Evolutionary conservation across 2,113 vertebrate species (phyloP).

Genomic region (Salvelinus alpinus): DNA sequence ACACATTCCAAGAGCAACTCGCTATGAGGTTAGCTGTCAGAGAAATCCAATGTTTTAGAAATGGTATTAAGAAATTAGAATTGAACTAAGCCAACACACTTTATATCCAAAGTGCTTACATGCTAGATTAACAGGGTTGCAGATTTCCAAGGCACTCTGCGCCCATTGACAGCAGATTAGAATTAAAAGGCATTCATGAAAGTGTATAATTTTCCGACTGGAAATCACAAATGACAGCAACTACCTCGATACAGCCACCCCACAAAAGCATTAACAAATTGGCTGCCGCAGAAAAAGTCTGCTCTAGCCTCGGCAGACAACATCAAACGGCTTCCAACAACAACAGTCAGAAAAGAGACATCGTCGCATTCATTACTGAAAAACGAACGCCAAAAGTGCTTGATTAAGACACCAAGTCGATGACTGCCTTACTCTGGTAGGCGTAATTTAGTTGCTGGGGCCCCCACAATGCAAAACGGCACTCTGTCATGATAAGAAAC

Average conservation of each 20-base stretch:
- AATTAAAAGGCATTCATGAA: too few species aligned
- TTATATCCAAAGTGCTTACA: too few species aligned
- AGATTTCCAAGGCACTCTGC: background rate
- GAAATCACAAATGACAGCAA: too few species aligned
- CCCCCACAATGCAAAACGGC: conserved; percentile 38
- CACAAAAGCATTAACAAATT: background rate
- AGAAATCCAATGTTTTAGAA: too few species aligned
- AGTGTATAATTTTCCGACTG: too few species aligned
- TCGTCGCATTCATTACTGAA: conserved; percentile 23
- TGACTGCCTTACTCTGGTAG: conserved; percentile 35
- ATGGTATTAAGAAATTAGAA: too few species aligned
- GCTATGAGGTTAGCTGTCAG: too few species aligned
- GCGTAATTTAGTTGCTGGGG: conserved; percentile 4
- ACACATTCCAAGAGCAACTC: too few species aligned
- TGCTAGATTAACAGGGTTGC: too few species aligned
- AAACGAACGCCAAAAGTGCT: conserved; percentile 2
- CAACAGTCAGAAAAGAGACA: conserved; percentile 12
- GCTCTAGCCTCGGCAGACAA: conserved; percentile 10
- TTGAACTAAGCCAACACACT: too few species aligned
- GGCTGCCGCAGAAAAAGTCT: conserved; percentile 8
- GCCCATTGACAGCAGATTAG: background rate
- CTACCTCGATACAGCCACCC: too few species aligned
- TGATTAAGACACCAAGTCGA: conserved; percentile 35
- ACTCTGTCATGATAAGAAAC: conserved; percentile 54
- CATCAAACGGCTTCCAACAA: background rate